Conservation (phyloP, 2,797 vertebrate genomes). For the Oreochromis grahami region DNA sequence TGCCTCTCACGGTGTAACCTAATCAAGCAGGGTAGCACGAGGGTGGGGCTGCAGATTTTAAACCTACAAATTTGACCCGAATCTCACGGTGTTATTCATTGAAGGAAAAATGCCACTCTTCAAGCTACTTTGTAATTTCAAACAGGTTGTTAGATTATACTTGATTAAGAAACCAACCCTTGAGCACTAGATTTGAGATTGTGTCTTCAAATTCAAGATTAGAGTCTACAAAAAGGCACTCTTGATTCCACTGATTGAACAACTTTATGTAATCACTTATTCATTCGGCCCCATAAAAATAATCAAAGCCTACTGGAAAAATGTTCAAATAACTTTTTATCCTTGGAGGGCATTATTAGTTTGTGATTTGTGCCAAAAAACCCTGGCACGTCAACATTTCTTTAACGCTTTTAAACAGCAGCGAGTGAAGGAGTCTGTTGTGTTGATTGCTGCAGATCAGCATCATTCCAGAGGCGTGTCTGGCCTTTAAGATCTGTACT, state of each 20-base stretch:
- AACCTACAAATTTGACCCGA: constrained; percentile 7
- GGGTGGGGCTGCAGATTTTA: background rate
- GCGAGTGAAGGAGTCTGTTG: background rate
- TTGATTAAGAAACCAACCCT: constrained; percentile 14
- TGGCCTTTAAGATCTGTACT: constrained; percentile 46
- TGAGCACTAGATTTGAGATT: background rate
- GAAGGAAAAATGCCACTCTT: background rate
- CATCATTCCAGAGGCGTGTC: constrained; percentile 49
- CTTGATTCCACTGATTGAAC: constrained; percentile 15
- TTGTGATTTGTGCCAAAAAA: background rate
- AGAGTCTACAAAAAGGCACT: constrained; percentile 36
- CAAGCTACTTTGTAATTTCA: background rate
- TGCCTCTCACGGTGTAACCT: background rate
- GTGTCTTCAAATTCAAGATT: constrained; percentile 3
- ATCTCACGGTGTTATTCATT: background rate
- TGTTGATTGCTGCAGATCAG: constrained; percentile 23
- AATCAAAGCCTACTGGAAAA: background rate
- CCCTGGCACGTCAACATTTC: background rate
- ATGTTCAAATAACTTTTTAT: background rate
- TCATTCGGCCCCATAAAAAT: background rate
- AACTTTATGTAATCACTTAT: background rate
- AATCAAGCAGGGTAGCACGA: background rate
- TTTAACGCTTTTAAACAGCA: background rate
- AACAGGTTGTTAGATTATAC: background rate
- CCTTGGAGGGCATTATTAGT: background rate